phyloP scores from a whole-genome alignment of 2,888 invertebrate genomes.

The Folsomia candida region DNA sequence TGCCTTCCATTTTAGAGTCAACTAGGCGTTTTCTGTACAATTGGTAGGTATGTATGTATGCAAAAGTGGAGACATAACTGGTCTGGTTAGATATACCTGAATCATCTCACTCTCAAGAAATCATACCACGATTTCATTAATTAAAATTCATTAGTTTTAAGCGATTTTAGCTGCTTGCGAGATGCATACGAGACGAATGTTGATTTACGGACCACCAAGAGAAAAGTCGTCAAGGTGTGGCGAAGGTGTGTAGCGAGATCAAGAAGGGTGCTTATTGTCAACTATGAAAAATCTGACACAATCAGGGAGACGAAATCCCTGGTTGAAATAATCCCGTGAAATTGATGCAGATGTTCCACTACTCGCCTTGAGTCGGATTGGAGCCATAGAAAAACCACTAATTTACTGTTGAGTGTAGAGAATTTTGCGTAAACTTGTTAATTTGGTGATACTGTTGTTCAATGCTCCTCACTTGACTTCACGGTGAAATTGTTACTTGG shows the following conservation, averaged over 20 bases:
- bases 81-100: no score
- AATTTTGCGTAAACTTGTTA: slow-evolving; percentile 45
- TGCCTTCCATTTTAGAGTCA: no score
- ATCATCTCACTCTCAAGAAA: no score
- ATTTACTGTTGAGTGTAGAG: slow-evolving; percentile 43
- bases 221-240: not conserved
- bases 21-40: no score
- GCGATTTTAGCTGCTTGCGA: not conserved
- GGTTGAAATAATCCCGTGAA: not conserved
- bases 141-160: not conserved
- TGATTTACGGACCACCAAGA: not conserved
- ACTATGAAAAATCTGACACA: slow-evolving; percentile 1
- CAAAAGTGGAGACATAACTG: no score
- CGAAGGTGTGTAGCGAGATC: not conserved
- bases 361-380: not conserved
- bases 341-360: not conserved
- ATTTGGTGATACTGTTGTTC: not conserved
- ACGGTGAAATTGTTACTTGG: not conserved
- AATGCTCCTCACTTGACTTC: no score
- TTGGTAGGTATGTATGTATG: no score
- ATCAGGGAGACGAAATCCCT: not conserved
- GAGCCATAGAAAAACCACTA: slow-evolving; percentile 22
- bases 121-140: not conserved
- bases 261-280: not conserved
- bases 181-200: not conserved